Base-by-base conservation (phyloP, 1,140 invertebrate genomes). In the Drosophila elegans region DNA sequence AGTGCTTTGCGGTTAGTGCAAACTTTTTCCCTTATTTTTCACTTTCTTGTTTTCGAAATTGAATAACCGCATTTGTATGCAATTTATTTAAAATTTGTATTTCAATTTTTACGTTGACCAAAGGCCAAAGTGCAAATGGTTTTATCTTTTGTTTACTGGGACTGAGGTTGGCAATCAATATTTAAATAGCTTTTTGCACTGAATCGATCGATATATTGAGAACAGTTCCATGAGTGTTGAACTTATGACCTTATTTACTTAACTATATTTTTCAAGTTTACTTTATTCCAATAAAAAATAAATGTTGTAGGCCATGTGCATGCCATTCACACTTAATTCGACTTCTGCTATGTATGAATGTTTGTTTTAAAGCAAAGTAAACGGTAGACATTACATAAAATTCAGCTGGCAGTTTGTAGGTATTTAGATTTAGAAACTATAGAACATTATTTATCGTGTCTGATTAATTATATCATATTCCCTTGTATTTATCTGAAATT, bases 11-110 rank as follows among this genome's bases (percentile, higher is more conserved):
- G 82, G 82, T 86, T 61, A 66, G 84, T 63, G 62, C n/a, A 55
- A 63, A 74, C 59, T 69, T 85, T 73, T 80, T 52, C 73, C 74
- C 55, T 76, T 80, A 68, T 74, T 86, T 81, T 84, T 71, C 55
- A 60, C 62, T 78, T 71, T 78, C 49, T 52, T 71, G 38, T 56
- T 76, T 68, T 29, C 41, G 21, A 74, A 86, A 86, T 84, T 84
- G 73, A 85, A 86, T 84, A 85, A 84, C 44, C 66, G 82, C 82
- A 86, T 85, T 85, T 85, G 68, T 81, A 69, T 78, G 82, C 81
- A 81, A 81, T 86, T 85, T 86, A 81, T 85, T 86, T 81, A 74
- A 85, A 86, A 86, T 81, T 60, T 77, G 38, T 83, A 53, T 76
- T 55, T 62, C 74, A 59, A 74, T 67, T 67, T 80, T 46, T 52